Evolutionary conservation across 1,140 invertebrate species (phyloP).

Genomic region (Drosophila paulistorum): DNA sequence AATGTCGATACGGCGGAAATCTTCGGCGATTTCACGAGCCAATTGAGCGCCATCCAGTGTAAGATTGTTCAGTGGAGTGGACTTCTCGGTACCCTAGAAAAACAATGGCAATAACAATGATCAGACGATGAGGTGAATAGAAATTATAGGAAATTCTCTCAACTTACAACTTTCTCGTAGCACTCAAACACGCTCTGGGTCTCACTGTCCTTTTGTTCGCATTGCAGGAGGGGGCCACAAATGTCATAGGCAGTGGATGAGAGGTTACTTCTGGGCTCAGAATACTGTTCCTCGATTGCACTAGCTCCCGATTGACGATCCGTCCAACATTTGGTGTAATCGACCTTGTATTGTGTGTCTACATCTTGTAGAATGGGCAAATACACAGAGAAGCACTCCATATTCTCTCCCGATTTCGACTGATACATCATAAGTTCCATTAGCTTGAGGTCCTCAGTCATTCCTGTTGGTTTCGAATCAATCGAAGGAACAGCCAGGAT

Average conservation of each 20-base stretch:
- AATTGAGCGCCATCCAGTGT: background rate
- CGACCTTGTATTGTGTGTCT: background rate
- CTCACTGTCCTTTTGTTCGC: background rate
- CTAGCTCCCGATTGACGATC: background rate
- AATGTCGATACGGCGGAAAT: background rate
- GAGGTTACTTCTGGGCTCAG: background rate
- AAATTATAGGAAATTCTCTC: too few relatives aligned
- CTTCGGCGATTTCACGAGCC: background rate
- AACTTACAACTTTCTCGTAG: background rate
- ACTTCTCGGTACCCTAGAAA: background rate
- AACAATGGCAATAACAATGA: too few relatives aligned
- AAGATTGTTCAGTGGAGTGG: background rate
- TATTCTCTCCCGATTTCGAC: slow-evolving; percentile 1
- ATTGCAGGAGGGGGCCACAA: background rate
- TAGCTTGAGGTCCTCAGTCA: background rate
- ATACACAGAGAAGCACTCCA: background rate
- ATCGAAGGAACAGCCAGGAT: background rate
- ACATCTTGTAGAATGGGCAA: background rate
- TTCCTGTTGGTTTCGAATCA: background rate
- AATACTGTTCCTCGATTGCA: background rate
- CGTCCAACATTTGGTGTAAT: background rate
- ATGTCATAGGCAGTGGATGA: background rate
- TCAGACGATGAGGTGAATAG: too few relatives aligned
- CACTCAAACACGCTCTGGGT: background rate
- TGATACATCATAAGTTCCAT: background rate